phyloP scores from a whole-genome alignment of 1,140 invertebrate genomes.

The Megalopta genalis region DNA sequence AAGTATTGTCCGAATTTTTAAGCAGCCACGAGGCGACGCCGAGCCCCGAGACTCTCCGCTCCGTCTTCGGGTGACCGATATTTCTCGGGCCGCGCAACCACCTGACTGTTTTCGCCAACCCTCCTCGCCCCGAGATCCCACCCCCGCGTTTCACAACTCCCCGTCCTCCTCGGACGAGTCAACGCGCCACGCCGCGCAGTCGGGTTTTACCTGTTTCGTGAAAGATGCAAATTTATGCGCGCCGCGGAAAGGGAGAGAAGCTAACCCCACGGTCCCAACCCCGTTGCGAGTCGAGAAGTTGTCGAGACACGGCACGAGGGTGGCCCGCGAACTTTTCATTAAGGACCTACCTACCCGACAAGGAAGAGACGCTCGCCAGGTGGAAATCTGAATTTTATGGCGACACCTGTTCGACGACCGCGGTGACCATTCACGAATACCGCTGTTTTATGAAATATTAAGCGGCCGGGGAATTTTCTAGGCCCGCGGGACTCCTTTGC shows the following conservation, averaged over 20 bases:
- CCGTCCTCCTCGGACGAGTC: too few species aligned
- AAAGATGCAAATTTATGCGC: constrained; percentile 64
- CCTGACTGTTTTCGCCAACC: constrained; percentile 6
- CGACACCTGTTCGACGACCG: constrained; percentile 15
- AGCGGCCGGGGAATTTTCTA: too few species aligned
- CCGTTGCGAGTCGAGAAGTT: not conserved
- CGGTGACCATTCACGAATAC: not conserved
- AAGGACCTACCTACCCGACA: not conserved
- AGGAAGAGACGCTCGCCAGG: constrained; percentile 7
- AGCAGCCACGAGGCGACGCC: constrained; percentile 36
- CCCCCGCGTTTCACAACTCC: too few species aligned
- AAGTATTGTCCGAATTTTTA: constrained; percentile 78
- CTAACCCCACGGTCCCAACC: not conserved
- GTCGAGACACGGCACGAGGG: not conserved
- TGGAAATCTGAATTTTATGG: constrained; percentile 43
- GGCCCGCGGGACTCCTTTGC: too few species aligned
- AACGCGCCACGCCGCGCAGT: too few species aligned
- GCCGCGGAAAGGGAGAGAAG: not conserved
- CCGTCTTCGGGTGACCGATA: constrained; percentile 67
- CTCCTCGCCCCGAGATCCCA: too few species aligned
- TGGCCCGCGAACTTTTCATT: constrained; percentile 40
- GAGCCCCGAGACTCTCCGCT: constrained; percentile 12
- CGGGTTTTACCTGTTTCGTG: constrained; percentile 48
- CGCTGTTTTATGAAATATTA: too few species aligned
- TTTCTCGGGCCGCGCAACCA: constrained; percentile 52